phyloP scores from a whole-genome alignment of 2,113 vertebrate species.

The Phocoena sinus region DNA sequence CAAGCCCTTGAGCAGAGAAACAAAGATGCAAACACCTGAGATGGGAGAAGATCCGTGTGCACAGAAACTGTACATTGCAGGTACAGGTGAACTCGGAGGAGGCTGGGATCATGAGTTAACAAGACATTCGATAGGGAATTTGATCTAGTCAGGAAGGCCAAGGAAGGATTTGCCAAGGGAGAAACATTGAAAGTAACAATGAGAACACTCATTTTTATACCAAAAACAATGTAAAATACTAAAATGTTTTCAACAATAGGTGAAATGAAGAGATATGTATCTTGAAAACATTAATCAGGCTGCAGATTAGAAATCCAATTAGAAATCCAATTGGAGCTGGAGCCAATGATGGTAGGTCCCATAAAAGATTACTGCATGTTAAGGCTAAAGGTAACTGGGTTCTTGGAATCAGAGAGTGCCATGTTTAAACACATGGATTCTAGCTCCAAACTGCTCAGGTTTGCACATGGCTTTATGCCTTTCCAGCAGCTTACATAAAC shows the following conservation, averaged over 20 bases:
- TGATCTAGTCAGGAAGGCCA: neutral
- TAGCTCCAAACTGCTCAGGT: neutral
- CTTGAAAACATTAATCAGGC: neutral
- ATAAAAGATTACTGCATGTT: neutral
- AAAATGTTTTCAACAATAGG: neutral
- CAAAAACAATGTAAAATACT: neutral
- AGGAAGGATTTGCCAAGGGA: neutral
- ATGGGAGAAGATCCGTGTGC: neutral
- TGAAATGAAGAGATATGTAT: neutral
- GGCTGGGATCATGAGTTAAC: neutral
- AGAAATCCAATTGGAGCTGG: too few relatives aligned
- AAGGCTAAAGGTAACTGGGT: neutral
- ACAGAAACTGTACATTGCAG: neutral
- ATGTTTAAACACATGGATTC: neutral
- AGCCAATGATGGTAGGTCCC: neutral
- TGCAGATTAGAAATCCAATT: neutral
- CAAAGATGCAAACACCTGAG: neutral
- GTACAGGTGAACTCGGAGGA: neutral
- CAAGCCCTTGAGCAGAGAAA: neutral
- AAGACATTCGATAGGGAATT: too few relatives aligned
- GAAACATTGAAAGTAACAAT: neutral
- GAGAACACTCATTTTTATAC: neutral
- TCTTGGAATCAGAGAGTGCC: neutral
- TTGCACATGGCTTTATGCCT: neutral
- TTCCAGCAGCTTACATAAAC: neutral